Evolutionary conservation across 2,888 invertebrate species (phyloP), one percentile per base, ranked within the genome.

Genomic region (Crioceris asparagi): DNA sequence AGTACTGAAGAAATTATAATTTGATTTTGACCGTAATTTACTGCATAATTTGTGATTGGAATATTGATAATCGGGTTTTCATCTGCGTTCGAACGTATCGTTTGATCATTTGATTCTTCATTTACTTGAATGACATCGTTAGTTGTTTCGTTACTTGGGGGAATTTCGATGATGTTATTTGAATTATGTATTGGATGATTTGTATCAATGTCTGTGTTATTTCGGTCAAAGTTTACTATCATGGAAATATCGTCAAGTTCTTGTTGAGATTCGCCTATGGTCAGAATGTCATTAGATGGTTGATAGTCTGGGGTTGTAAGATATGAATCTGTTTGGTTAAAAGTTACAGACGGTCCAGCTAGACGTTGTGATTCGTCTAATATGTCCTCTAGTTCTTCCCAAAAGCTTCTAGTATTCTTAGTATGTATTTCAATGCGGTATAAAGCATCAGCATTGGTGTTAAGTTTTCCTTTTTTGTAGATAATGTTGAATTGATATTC

Each of bases 21-120:
- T 41, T 45, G 45, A 27, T 44, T 45, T 39, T 38, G 14, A 17
- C 43, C 41, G 8, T 17, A 44, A 32, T 46, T 46, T 3, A 46
- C 39, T n/a, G 46, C 21, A 12, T 21, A 38, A 7, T 43, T 26
- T 10, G 16, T 12, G 10, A 44, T 39, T 2, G 45, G 38, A 6
- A 41, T 38, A n/a, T 32, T 31, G 4, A 32, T 14, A 11, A 41
- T 26, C 1, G 39, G 40, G 19, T 39, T 12, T 33, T 40, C 27
- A 10, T 25, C 30, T 17, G 26, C 29, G 18, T 45, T 43, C 2
- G 45, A 43, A 17, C 43, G 40, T 12, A 41, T 18, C 0, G 40
- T 40, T 4, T 15, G 12, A 6, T 29, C 6, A 16, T 29, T 14
- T 10, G 23, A 11, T 31, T 6, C 21, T 29, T 29, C 29, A 11